phyloP scores from a whole-genome alignment of 92 coral and sea anemone genomes.

The Muricea muricata region DNA sequence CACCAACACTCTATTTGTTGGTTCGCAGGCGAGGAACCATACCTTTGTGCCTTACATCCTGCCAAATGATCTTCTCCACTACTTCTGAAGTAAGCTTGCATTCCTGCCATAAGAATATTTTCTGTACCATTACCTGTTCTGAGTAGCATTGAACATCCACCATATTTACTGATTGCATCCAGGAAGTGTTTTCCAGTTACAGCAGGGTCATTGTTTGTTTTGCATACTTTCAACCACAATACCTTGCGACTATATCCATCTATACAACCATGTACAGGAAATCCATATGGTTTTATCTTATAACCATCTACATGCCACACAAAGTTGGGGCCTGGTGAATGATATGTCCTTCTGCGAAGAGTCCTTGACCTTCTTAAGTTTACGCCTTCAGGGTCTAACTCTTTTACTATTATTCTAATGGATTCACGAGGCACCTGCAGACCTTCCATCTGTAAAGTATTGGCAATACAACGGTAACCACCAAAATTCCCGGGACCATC shows the following conservation, averaged over 20 bases:
- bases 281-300: conserved; percentile 1
- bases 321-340: conserved; percentile 3
- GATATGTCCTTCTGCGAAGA: not conserved
- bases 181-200: not conserved
- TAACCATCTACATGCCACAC: not conserved
- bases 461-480: conserved; percentile 5
- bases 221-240: no score
- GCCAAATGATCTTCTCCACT: not conserved
- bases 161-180: not conserved
- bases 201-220: conserved; percentile 20
- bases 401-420: conserved; percentile 2
- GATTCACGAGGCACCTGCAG: conserved; percentile 9
- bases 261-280: not conserved
- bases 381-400: conserved; percentile 42
- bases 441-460: conserved; percentile 39
- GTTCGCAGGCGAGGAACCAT: conserved; percentile 37
- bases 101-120: conserved; percentile 6
- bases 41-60: conserved; percentile 14
- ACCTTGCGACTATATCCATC: conserved; percentile 25
- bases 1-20: conserved; percentile 39
- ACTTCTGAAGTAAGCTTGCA: conserved; percentile 17
- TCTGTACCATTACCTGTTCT: conserved; percentile 32
- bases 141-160: conserved; percentile 22
- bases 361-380: conserved; percentile 17
- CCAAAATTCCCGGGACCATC: conserved; percentile 32